A percentile compares a stretch with the other conserved stretches of the same genome.
Conservation (phyloP, 2,888 invertebrate genomes). For the Parelbella ahira region DNA sequence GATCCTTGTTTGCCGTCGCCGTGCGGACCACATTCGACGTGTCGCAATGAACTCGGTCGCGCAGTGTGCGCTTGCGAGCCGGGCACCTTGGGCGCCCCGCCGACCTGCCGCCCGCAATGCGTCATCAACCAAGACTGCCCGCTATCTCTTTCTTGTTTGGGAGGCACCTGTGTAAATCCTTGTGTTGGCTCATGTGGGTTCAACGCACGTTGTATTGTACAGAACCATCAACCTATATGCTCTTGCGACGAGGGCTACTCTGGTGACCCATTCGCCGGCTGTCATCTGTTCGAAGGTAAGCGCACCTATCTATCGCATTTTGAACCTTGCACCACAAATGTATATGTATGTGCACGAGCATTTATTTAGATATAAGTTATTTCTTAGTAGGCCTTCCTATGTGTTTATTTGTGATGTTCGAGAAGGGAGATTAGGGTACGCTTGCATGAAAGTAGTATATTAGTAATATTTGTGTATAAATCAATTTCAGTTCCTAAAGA, state of each 20-base stretch:
- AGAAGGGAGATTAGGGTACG: constrained; percentile 1
- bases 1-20: constrained; percentile 83
- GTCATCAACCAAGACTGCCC: constrained; percentile 88
- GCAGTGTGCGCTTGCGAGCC: constrained; percentile 83
- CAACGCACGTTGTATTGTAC: constrained; percentile 86
- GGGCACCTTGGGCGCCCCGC: constrained; percentile 85
- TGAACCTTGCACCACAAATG: constrained; percentile 42
- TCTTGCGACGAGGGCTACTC: constrained; percentile 86
- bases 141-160: constrained; percentile 85
- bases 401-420: not conserved
- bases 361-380: no score
- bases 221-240: constrained; percentile 88
- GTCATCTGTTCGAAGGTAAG: constrained; percentile 82
- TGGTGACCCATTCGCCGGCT: constrained; percentile 90
- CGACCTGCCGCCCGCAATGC: constrained; percentile 86
- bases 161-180: constrained; percentile 87
- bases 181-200: constrained; percentile 88
- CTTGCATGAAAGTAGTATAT: constrained; percentile 19
- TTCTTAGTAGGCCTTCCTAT: no score
- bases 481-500: constrained; percentile 77
- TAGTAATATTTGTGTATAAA: constrained; percentile 33
- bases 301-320: no score
- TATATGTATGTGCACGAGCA: no score
- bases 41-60: constrained; percentile 79
- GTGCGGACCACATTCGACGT: constrained; percentile 84